These are phyloP conservation scores for Rhegmatorhina hoffmannsi DNA, from an alignment of 2,113 vertebrate genomes.

Conservation along the genomic window DNA sequence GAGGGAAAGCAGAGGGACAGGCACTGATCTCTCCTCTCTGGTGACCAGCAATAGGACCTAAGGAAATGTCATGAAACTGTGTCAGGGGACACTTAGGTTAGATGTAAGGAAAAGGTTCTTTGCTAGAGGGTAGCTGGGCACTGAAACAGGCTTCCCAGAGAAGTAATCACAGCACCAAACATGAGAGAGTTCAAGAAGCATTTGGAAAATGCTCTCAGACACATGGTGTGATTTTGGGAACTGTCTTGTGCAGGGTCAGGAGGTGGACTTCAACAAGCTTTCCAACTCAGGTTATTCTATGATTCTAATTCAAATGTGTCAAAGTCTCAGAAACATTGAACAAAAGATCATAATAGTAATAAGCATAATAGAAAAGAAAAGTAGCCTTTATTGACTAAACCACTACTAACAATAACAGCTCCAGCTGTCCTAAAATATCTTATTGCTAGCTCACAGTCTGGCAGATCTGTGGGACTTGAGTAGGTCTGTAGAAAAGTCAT, in stretches of 20 bases:
- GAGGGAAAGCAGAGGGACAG: not conserved
- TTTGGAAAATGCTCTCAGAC: not conserved
- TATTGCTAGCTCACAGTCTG: not conserved
- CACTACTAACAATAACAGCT: not conserved
- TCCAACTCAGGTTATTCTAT: not conserved
- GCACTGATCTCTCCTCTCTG: not conserved
- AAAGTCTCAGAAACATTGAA: not conserved
- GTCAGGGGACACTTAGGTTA: not conserved
- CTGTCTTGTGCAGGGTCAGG: not conserved
- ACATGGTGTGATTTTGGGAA: not conserved
- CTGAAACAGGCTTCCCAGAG: not conserved
- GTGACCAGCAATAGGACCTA: not conserved
- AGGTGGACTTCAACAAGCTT: rapidly evolving
- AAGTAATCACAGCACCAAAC: not conserved
- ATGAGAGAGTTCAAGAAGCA: not conserved
- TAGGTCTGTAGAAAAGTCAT: not conserved
- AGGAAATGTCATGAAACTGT: not conserved
- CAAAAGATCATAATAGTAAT: not conserved
- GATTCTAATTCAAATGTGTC: not conserved
- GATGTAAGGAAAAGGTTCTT: not conserved
- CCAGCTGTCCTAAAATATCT: not conserved
- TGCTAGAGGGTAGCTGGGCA: not conserved
- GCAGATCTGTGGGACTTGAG: not conserved
- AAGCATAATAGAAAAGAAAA: not conserved
- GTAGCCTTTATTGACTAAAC: not conserved